Evolutionary conservation across 2,113 vertebrate genomes (phyloP).

Genomic region (Tinamus guttatus): DNA sequence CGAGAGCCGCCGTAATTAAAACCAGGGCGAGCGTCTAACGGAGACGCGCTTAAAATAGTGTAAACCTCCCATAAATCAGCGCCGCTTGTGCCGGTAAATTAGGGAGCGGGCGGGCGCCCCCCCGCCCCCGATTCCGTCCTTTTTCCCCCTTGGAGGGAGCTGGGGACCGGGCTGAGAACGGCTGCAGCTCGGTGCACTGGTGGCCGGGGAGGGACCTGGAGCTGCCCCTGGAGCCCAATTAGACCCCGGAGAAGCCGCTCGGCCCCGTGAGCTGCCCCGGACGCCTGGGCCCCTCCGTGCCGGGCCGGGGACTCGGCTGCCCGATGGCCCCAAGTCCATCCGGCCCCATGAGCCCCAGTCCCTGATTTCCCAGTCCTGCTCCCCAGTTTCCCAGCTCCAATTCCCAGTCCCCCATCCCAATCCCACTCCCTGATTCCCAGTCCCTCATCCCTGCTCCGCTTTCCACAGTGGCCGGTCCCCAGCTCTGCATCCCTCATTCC

Average conservation of each 20-base stretch:
- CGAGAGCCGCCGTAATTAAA: constrained; percentile 4
- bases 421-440: not conserved
- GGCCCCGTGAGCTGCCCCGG: too few relatives aligned
- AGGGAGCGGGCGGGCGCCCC: not conserved
- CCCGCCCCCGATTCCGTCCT: too few relatives aligned
- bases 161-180: constrained; percentile 1
- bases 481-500: too few relatives aligned
- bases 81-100: constrained; percentile 27
- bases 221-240: not conserved
- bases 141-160: not conserved
- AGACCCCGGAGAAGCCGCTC: too few relatives aligned
- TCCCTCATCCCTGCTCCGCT: fast-evolving
- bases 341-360: not conserved
- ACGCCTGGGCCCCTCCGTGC: too few relatives aligned
- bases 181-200: not conserved
- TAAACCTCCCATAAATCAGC: constrained; percentile 44
- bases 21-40: constrained; percentile 49
- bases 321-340: too few relatives aligned
- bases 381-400: too few relatives aligned
- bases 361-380: not conserved
- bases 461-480: too few relatives aligned
- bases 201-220: not conserved
- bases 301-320: too few relatives aligned
- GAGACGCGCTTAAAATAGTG: constrained; percentile 55
- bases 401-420: not conserved